These are phyloP conservation scores for Plagodis pulveraria DNA, from an alignment of 2,888 invertebrate genomes.

Conservation along the genomic window DNA sequence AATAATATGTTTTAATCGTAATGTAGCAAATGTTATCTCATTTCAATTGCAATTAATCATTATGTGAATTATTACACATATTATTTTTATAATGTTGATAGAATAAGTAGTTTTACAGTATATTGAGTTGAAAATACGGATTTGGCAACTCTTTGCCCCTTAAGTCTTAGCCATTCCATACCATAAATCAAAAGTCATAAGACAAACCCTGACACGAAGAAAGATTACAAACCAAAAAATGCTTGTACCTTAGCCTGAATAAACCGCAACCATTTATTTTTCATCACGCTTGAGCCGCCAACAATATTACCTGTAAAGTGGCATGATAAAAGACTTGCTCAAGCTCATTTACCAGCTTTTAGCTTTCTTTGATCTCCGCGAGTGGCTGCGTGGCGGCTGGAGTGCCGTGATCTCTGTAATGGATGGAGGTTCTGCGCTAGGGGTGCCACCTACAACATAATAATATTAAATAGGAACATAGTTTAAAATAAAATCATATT, in stretches of 20 bases:
- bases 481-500: no score
- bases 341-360: constrained; percentile 42
- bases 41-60: no score
- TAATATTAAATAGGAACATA: no score
- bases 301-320: constrained; percentile 23
- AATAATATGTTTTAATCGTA: no score
- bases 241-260: neutral
- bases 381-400: constrained; percentile 54
- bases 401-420: constrained; percentile 72
- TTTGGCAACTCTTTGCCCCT: neutral
- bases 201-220: no score
- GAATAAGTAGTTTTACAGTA: no score
- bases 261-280: constrained; percentile 9
- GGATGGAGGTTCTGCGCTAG: constrained; percentile 55
- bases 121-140: no score
- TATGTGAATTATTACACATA: no score
- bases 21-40: no score
- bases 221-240: neutral
- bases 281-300: constrained; percentile 9
- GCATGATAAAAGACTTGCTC: constrained; percentile 30
- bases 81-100: no score
- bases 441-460: constrained; percentile 50
- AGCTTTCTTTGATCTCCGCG: constrained; percentile 62
- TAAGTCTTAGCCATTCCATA: neutral
- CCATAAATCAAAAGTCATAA: no score